A percentile compares a stretch with the other conserved stretches of the same genome.
Evolutionary conservation across 2,797 vertebrate genomes (phyloP).

Genomic region (Hapalemur alaotrensis): DNA sequence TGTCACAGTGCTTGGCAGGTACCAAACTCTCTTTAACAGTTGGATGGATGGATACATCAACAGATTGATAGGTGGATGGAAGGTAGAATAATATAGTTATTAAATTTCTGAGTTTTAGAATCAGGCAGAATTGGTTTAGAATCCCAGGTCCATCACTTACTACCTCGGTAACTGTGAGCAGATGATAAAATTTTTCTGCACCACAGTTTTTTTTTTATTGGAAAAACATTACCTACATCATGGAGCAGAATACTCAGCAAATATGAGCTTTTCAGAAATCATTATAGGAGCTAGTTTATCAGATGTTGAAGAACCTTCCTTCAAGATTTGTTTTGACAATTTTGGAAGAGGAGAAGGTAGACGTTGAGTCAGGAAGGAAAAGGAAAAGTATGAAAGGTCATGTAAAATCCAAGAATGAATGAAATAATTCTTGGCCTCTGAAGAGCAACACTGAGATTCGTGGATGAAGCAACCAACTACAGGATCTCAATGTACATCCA

Average conservation of each 20-base stretch:
- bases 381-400: neutral
- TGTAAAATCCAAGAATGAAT: neutral
- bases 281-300: neutral
- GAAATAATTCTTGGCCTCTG: neutral
- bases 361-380: neutral
- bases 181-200: neutral
- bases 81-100: neutral
- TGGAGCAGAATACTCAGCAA: neutral
- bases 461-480: neutral
- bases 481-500: neutral
- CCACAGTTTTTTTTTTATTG: neutral
- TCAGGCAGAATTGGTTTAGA: neutral
- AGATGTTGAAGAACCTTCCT: neutral
- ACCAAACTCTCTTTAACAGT: neutral
- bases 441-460: neutral
- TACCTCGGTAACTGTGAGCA: neutral
- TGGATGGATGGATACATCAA: neutral
- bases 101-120: neutral
- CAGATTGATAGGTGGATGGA: neutral
- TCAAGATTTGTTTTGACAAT: neutral
- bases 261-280: neutral
- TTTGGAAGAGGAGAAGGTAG: neutral
- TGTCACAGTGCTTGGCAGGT: neutral
- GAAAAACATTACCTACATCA: neutral
- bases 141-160: neutral